Evolutionary conservation across 2,888 invertebrate species (phyloP).

Genomic region (Labia minor): DNA sequence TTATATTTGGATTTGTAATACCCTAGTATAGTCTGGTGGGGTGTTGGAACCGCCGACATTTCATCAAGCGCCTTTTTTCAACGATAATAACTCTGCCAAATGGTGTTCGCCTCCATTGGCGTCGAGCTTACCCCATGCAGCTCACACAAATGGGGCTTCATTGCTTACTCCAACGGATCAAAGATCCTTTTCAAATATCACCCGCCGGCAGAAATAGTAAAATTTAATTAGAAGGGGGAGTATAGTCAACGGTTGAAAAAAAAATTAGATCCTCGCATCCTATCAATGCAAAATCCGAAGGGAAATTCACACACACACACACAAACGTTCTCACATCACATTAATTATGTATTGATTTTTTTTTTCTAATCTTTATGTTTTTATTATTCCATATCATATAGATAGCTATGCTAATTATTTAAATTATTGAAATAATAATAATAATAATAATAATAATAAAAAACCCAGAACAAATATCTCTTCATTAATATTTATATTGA

Average conservation of each 20-base stretch:
- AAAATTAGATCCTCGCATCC: not conserved
- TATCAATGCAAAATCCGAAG: not conserved
- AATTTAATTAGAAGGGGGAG: slow-evolving; percentile 1
- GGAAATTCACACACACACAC: not conserved
- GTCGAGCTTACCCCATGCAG: not conserved
- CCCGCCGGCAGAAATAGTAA: slow-evolving; percentile 1
- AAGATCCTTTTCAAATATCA: slow-evolving; percentile 5
- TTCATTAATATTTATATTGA: no score
- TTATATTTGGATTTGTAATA: slow-evolving; percentile 1
- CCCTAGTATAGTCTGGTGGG: not conserved
- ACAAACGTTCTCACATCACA: not conserved
- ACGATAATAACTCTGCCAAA: slow-evolving; percentile 6
- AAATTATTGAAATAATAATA: no score
- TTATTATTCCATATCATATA: no score
- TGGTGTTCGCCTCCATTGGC: slow-evolving; percentile 1
- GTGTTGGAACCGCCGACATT: not conserved
- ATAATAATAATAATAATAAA: no score
- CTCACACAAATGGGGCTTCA: not conserved
- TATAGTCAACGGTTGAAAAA: not conserved
- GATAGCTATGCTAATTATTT: no score
- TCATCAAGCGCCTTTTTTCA: slow-evolving; percentile 8
- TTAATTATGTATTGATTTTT: not conserved
- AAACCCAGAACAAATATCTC: no score
- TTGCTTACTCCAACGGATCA: not conserved
- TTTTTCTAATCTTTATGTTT: no score